Evolutionary conservation across 2,888 invertebrate species (phyloP).

Genomic region (Phanerotoma sp.): DNA sequence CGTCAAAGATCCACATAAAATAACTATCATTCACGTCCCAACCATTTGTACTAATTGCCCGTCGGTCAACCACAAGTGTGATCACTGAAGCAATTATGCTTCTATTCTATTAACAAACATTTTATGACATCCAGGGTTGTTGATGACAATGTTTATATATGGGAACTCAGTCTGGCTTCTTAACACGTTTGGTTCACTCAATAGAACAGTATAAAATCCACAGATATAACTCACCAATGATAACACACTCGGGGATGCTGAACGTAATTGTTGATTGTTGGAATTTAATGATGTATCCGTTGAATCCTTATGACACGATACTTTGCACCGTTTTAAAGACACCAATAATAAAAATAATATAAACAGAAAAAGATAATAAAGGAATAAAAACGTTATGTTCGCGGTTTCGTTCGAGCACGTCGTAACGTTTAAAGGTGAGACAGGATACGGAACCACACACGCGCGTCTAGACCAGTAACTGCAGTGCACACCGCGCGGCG

Average conservation of each 20-base stretch:
- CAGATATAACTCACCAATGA: not conserved
- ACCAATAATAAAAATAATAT: conserved; percentile 6
- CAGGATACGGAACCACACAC: conserved; percentile 49
- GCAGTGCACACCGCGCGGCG: conserved; percentile 58
- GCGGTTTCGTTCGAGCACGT: conserved; percentile 33
- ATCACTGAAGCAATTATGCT: conserved; percentile 10
- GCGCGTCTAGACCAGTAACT: conserved; percentile 53
- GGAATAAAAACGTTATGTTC: conserved; percentile 26
- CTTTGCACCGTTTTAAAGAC: conserved; percentile 16
- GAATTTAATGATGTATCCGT: too few relatives aligned
- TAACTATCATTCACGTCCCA: conserved; percentile 28
- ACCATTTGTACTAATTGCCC: conserved; percentile 32
- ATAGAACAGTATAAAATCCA: not conserved
- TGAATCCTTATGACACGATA: conserved; percentile 6
- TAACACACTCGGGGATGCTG: too few relatives aligned
- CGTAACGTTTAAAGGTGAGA: conserved; percentile 32
- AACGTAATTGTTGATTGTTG: too few relatives aligned
- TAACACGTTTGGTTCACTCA: conserved; percentile 4
- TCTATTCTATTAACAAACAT: not conserved
- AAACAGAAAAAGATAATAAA: conserved; percentile 16
- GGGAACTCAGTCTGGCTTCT: not conserved
- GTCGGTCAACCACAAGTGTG: conserved; percentile 18
- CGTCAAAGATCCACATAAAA: conserved; percentile 21
- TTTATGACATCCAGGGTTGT: too few relatives aligned
- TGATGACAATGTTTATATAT: not conserved